Evolutionary conservation across 2,888 invertebrate genomes (phyloP), one percentile per base, ranked within the genome.

Genomic region (Lacanobia oleracea): DNA sequence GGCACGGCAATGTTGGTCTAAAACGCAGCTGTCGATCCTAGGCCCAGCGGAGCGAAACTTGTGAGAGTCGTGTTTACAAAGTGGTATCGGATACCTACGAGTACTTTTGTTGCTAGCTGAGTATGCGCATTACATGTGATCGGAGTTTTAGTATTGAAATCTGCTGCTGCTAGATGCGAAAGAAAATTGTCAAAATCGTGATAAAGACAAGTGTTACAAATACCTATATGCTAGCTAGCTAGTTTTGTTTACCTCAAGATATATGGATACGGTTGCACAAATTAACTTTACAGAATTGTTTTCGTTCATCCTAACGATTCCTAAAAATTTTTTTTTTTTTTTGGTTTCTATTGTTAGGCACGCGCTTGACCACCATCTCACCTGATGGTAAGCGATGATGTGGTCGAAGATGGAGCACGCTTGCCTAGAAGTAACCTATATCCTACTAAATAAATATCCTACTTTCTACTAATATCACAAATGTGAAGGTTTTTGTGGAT

Each of bases 11-110:
- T 64, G 69, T 74, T 67, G 70, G 62, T 77, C 54, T 72, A 61
- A 65, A 43, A 73, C 72, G 73, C 79, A 76, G 68, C 76, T 78
- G 79, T 81, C 84, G 57, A 74, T 60, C 66, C 16, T 27, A 53
- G 16, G 57, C n/a, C 10, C 37, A 56, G 33, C 50, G 14, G 54
- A 68, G 78, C 67, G 59, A 53, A 63, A 57, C 68, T 56, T 53
- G 45, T 9, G 21, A 14, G 59, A 21, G 18, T 77, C 72, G 14
- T 61, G 40, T 77, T 72, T 6, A 56, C 50, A 37, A 51, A 14
- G 16, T 60, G 53, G 27, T 23, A 33, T 56, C 8, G 1, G 18
- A 27, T 16, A 12, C 2, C 12, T 10, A 45, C n/a, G n/a, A n/a
- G n/a, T n/a, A n/a, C 8, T 45, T 18, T 37, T 9, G 81, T 80